Percentiles rank a stretch among this genome's conserved stretches.
phyloP scores from a whole-genome alignment of 2,888 invertebrate genomes.

The Ormyrus nitidulus region DNA sequence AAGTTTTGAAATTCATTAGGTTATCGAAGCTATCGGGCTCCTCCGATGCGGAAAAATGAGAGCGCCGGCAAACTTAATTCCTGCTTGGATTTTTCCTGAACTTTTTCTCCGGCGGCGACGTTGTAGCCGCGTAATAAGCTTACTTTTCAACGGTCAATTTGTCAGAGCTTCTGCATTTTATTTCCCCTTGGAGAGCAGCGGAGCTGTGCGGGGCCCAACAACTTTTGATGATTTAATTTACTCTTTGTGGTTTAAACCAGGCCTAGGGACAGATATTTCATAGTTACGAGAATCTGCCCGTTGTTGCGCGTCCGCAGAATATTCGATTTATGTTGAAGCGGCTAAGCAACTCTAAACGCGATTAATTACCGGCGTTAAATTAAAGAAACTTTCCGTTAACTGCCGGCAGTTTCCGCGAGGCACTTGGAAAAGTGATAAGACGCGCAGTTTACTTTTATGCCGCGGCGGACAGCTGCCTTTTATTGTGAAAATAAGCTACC shows the following conservation, averaged over 20 bases:
- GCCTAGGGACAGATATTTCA: conserved; percentile 62
- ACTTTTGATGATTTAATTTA: conserved; percentile 68
- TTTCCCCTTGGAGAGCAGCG: conserved; percentile 58
- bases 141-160: conserved; percentile 66
- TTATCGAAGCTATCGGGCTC: neutral
- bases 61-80: neutral
- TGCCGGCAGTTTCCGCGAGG: conserved; percentile 43
- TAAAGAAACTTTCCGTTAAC: conserved; percentile 52
- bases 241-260: conserved; percentile 61
- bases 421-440: conserved; percentile 53
- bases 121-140: conserved; percentile 62
- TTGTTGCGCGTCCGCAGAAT: conserved; percentile 50
- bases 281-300: conserved; percentile 43
- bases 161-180: conserved; percentile 66
- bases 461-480: conserved; percentile 21
- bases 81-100: conserved; percentile 7
- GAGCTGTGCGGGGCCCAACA: conserved; percentile 45
- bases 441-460: conserved; percentile 43
- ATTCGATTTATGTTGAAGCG: conserved; percentile 60
- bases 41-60: neutral
- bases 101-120: neutral
- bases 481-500: conserved; percentile 50
- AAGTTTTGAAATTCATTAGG: neutral
- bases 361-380: conserved; percentile 59
- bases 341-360: conserved; percentile 62